phyloP scores from a whole-genome alignment of 2,888 invertebrate genomes.

The Drosophila meridionalis region DNA sequence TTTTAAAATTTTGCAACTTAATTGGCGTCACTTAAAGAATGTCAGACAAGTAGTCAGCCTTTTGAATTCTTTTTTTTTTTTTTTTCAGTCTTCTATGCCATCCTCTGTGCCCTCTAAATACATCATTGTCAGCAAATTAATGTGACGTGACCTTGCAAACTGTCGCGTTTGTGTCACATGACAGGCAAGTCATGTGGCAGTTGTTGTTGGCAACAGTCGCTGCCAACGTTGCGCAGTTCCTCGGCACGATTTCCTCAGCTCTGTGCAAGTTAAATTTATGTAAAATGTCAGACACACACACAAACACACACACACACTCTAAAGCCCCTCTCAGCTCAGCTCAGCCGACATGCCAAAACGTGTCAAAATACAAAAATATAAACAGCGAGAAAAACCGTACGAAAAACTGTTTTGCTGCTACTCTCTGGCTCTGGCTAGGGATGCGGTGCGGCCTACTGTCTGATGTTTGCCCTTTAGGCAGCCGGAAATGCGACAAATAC shows the following conservation, averaged over 20 bases:
- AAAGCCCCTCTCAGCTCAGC: slow-evolving; percentile 9
- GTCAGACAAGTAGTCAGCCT: slow-evolving; percentile 20
- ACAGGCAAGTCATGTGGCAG: slow-evolving; percentile 62
- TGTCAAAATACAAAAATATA: slow-evolving; percentile 79
- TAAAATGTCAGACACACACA: slow-evolving; percentile 67
- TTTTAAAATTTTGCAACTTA: slow-evolving; percentile 57
- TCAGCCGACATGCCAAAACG: slow-evolving; percentile 71
- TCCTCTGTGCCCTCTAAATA: slow-evolving; percentile 56
- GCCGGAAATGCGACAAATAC: slow-evolving; percentile 46
- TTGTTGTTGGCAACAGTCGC: slow-evolving; percentile 40
- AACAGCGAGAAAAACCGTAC: slow-evolving; percentile 71
- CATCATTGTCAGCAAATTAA: slow-evolving; percentile 82
- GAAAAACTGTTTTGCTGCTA: slow-evolving; percentile 41
- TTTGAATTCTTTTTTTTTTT: not conserved
- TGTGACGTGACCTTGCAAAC: slow-evolving; percentile 82
- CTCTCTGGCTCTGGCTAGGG: slow-evolving; percentile 24
- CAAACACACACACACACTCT: not conserved
- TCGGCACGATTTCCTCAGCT: slow-evolving; percentile 58
- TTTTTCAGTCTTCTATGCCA: not conserved
- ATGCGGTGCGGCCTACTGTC: slow-evolving; percentile 12
- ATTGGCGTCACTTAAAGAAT: slow-evolving; percentile 68
- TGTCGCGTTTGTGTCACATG: slow-evolving; percentile 78
- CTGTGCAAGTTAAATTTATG: slow-evolving; percentile 75
- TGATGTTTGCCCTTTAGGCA: slow-evolving; percentile 53
- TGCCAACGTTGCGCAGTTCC: slow-evolving; percentile 59